These are phyloP conservation scores for Notoglanidium macrostoma DNA, from an alignment of 2,797 vertebrate species.

Conservation along the genomic window DNA sequence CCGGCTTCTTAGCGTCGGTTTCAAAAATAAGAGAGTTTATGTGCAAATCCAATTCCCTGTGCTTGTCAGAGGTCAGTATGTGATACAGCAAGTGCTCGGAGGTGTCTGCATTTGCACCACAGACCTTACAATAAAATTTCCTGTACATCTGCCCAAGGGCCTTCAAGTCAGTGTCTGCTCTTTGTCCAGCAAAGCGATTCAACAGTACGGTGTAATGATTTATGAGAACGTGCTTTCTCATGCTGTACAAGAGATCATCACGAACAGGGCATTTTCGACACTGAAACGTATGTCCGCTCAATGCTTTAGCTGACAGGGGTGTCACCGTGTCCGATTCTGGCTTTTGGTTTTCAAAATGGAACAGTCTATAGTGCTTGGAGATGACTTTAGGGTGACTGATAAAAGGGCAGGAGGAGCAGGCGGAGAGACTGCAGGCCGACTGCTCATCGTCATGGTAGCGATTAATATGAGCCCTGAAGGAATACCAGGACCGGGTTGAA, in stretches of 20 bases:
- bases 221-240: conserved; percentile 94
- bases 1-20: conserved; percentile 66
- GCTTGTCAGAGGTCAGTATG: conserved; percentile 86
- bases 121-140: conserved; percentile 88
- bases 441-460: conserved; percentile 86
- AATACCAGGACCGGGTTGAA: conserved; percentile 84
- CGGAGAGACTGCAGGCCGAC: conserved; percentile 81
- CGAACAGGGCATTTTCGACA: conserved; percentile 88
- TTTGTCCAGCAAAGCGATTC: conserved; percentile 83
- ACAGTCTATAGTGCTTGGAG: conserved; percentile 86
- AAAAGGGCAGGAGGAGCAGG: conserved; percentile 88
- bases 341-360: conserved; percentile 75
- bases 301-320: conserved; percentile 56
- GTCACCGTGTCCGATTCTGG: conserved; percentile 39
- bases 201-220: conserved; percentile 84
- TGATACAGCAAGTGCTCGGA: conserved; percentile 92
- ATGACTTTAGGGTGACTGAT: conserved; percentile 82
- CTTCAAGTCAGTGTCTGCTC: conserved; percentile 59
- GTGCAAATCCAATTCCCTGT: conserved; percentile 85
- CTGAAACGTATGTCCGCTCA: conserved; percentile 76
- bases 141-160: conserved; percentile 59
- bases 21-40: conserved; percentile 86
- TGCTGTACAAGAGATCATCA: conserved; percentile 84
- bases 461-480: conserved; percentile 86
- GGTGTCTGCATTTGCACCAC: conserved; percentile 80